Base-by-base conservation (phyloP, 2,797 vertebrate genomes). In the Menidia menidia region DNA sequence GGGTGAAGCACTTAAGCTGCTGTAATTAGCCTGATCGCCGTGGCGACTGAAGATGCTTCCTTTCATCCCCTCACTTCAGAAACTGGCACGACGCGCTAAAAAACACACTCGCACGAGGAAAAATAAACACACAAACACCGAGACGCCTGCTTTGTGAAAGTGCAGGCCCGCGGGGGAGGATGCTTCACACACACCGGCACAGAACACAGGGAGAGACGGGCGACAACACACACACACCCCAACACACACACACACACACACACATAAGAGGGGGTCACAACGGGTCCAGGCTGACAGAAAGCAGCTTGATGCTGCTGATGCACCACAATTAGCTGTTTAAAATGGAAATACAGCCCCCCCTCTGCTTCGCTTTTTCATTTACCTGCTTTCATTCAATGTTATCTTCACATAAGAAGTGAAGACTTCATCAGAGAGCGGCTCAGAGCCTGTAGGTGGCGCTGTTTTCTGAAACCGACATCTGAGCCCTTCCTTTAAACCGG, bases 1-100 rank as follows among this genome's bases (percentile, higher is more conserved):
- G 93, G 93, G 88, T 93, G 91, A 93, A 93, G 90, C 93, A 94
- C 94, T 95, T 95, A 95, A 94, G 92, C 93, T 91, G 90, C 89
- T 89, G 92, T 94, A 95, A 95, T 94, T 94, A 94, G 92, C 86
- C 90, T 87, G 90, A 94, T 90, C 80, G 83, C 91, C 68, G 83
- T 82, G 86, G 91, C 32, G 89, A 90, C 92, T 87, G 93, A 94
- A 93, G 90, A 94, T 93, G 88, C 84, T 73, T 87, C 79, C 91
- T 91, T 92, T 94, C 91, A 93, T 94, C 89, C 91, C 81, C 51
- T 87, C 87, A 88, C 91, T 93, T 93, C 92, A 92, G 77, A 92
- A 88, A 88, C 68, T 83, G 85, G 88, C 92, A 80, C 83, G 88
- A 88, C 86, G 84, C 68, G 50, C 74, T 56, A 70, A 86, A 86